Conservation (phyloP, 1,140 invertebrate species). For the Eriosoma lanigerum region DNA sequence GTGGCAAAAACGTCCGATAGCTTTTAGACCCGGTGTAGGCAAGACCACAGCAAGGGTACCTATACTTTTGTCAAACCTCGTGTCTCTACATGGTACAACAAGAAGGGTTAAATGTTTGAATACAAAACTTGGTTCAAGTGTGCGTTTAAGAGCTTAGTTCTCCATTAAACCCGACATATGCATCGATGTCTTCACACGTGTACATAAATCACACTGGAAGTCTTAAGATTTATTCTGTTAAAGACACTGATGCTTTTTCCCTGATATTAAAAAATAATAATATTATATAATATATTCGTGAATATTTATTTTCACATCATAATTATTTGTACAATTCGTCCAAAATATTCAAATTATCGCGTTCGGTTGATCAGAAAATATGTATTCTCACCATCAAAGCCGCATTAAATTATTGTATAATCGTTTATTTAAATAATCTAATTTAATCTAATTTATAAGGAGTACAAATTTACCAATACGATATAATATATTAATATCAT, state of each 20-base stretch:
- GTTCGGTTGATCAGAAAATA: neutral
- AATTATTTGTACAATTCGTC: neutral
- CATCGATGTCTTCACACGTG: slow-evolving; percentile 32
- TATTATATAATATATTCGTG: neutral
- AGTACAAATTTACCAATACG: too few species aligned
- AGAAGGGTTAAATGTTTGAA: slow-evolving; percentile 20
- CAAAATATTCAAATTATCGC: neutral
- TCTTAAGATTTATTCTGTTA: slow-evolving; percentile 25
- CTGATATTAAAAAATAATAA: neutral
- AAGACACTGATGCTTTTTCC: slow-evolving; percentile 9
- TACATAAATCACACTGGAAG: neutral
- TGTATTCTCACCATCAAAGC: too few species aligned
- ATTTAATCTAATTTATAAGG: too few species aligned
- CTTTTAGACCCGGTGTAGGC: neutral
- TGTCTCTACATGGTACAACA: neutral
- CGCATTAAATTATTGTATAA: too few species aligned
- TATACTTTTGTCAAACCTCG: slow-evolving; percentile 17
- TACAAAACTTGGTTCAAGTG: slow-evolving; percentile 35
- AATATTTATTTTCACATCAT: neutral
- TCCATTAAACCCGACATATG: slow-evolving; percentile 28
- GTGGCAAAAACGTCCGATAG: slow-evolving; percentile 24
- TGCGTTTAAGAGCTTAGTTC: slow-evolving; percentile 33
- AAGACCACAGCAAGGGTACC: too few species aligned
- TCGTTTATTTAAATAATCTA: too few species aligned
- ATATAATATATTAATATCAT: too few species aligned